These are phyloP conservation scores for Epinotia ramella DNA, from an alignment of 2,888 invertebrate genomes.

Conservation along the genomic window DNA sequence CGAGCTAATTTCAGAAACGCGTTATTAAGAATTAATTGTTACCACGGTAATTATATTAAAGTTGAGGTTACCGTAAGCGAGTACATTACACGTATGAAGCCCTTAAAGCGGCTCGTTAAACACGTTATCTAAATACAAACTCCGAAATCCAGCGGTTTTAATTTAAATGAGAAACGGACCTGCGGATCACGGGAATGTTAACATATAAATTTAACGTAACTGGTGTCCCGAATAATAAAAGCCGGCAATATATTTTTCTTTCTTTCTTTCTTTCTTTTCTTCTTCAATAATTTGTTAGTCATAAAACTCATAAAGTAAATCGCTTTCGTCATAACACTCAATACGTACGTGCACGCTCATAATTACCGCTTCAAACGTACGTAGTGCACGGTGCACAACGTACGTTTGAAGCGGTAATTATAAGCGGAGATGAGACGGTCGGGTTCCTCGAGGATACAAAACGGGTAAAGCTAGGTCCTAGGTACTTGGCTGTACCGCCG, in stretches of 20 bases:
- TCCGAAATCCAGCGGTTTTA: conserved; percentile 17
- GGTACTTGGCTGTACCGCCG: too few species aligned
- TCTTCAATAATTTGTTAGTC: conserved; percentile 24
- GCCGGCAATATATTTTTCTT: too few species aligned
- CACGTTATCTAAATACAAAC: conserved; percentile 11
- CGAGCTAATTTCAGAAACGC: conserved; percentile 33
- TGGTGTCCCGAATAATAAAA: conserved; percentile 30
- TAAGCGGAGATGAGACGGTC: conserved; percentile 28
- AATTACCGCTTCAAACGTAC: too few species aligned
- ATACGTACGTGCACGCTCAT: conserved; percentile 1
- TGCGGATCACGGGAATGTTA: conserved; percentile 24
- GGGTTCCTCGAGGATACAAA: neutral
- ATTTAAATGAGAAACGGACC: conserved; percentile 31
- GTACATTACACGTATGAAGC: conserved; percentile 28
- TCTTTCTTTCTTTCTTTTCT: too few species aligned
- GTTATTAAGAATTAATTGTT: conserved; percentile 34
- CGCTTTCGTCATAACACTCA: conserved; percentile 20
- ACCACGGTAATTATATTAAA: conserved; percentile 32
- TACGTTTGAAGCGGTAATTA: conserved; percentile 22
- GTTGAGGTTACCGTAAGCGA: conserved; percentile 12
- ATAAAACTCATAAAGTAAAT: conserved; percentile 12
- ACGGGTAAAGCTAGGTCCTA: neutral
- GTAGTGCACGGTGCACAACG: neutral
- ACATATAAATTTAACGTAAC: conserved; percentile 33
- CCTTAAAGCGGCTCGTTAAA: conserved; percentile 10